A percentile compares a stretch with the other conserved stretches of the same genome.
Conservation (phyloP, 2,113 vertebrate genomes). For the Pollimyrus isidori region DNA sequence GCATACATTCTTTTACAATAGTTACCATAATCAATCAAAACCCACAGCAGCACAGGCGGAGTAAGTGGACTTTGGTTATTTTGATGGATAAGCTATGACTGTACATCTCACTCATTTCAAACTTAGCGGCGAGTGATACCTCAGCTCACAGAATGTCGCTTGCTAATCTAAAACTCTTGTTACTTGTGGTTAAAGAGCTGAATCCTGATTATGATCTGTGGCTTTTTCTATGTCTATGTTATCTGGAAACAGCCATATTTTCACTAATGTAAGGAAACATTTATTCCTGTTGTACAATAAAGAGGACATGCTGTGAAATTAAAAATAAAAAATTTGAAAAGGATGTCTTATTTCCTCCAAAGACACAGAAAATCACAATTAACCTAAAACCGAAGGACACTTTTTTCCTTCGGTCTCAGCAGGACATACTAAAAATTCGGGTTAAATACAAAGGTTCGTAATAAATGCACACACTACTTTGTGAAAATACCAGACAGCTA, state of each 20-base stretch:
- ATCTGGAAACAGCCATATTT: no score
- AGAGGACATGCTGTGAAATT: no score
- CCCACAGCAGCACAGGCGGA: neutral
- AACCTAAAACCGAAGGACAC: no score
- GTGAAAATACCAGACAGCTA: neutral
- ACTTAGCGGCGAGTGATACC: neutral
- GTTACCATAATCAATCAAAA: neutral
- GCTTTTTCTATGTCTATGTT: neutral
- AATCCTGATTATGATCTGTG: neutral
- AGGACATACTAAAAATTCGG: neutral
- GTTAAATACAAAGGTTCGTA: neutral
- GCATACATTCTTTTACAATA: neutral
- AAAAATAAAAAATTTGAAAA: no score
- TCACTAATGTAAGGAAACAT: no score
- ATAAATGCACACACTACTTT: neutral
- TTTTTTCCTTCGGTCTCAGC: no score
- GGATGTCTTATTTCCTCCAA: no score
- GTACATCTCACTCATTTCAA: neutral
- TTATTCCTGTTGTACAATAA: no score
- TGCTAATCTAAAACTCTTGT: neutral
- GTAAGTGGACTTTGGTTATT: neutral
- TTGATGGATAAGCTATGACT: neutral
- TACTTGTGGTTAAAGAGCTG: neutral
- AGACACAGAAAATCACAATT: no score
- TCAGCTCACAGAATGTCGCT: neutral